Conservation (phyloP, 2,797 vertebrate genomes). For the Gorsachius magnificus region DNA sequence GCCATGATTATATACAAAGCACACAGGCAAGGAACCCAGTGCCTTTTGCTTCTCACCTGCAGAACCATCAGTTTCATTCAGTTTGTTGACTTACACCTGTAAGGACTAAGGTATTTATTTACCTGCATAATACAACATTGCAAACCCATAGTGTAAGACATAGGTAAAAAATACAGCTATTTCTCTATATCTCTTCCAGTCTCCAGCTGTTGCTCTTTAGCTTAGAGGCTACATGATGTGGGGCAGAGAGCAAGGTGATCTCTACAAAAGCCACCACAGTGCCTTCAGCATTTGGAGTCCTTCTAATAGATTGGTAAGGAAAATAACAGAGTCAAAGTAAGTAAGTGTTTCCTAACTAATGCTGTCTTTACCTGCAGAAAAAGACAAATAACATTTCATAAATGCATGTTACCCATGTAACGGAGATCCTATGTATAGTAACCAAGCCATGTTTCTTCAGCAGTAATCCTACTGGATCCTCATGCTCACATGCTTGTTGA, state of each 20-base stretch:
- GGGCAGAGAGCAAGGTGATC: neutral
- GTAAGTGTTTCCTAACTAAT: neutral
- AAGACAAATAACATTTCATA: neutral
- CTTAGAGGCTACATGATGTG: neutral
- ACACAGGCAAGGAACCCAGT: neutral
- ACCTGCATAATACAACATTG: neutral
- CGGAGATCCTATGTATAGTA: neutral
- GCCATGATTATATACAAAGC: neutral
- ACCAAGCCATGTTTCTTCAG: neutral
- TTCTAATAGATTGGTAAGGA: neutral
- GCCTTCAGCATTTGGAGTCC: neutral
- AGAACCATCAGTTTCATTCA: neutral
- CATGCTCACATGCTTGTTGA: neutral
- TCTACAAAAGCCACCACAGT: neutral
- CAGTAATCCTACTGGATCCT: neutral
- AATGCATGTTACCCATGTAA: neutral
- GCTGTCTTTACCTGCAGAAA: neutral
- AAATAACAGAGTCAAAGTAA: neutral
- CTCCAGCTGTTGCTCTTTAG: neutral
- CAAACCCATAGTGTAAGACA: neutral
- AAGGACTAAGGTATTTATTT: neutral
- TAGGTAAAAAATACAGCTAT: neutral
- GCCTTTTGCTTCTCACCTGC: neutral
- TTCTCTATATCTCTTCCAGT: neutral
- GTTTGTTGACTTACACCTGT: neutral